A percentile compares a stretch with the other conserved stretches of the same genome.
phyloP scores from a whole-genome alignment of 2,888 invertebrate genomes.

The Oegoconia quadripuncta region DNA sequence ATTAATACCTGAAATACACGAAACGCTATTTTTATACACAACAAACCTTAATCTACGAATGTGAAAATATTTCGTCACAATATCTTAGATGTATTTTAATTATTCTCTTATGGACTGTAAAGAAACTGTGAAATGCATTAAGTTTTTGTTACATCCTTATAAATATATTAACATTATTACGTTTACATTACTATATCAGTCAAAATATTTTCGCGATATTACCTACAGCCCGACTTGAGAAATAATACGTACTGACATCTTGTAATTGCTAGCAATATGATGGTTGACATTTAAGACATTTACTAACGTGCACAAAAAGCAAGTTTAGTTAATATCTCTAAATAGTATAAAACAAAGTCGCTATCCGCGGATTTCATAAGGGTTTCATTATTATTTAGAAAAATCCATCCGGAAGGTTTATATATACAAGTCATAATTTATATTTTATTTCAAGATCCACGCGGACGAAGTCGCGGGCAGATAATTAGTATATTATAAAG shows the following conservation, averaged over 20 bases:
- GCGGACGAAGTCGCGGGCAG: too few relatives aligned
- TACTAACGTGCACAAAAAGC: too few relatives aligned
- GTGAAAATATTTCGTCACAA: constrained; percentile 76
- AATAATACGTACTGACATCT: constrained; percentile 25
- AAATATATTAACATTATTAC: constrained; percentile 74
- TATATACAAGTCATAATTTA: too few relatives aligned
- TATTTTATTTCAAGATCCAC: too few relatives aligned
- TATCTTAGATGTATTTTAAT: constrained; percentile 61
- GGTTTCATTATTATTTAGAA: too few relatives aligned
- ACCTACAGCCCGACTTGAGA: constrained; percentile 45
- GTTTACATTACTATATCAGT: constrained; percentile 73
- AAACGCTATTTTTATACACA: constrained; percentile 72
- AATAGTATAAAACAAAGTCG: too few relatives aligned
- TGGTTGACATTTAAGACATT: too few relatives aligned
- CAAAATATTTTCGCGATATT: constrained; percentile 72
- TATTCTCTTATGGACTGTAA: constrained; percentile 73
- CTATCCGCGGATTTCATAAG: too few relatives aligned
- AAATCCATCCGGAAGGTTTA: too few relatives aligned
- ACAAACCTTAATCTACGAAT: constrained; percentile 73
- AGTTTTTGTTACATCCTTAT: constrained; percentile 73
- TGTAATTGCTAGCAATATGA: not conserved
- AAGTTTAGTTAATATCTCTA: too few relatives aligned
- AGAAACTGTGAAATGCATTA: constrained; percentile 78
- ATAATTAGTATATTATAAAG: too few relatives aligned
- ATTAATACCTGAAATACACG: constrained; percentile 67